A percentile compares a stretch with the other conserved stretches of the same genome.
Evolutionary conservation across 2,888 invertebrate species (phyloP).

Genomic region (Agrotis puta): DNA sequence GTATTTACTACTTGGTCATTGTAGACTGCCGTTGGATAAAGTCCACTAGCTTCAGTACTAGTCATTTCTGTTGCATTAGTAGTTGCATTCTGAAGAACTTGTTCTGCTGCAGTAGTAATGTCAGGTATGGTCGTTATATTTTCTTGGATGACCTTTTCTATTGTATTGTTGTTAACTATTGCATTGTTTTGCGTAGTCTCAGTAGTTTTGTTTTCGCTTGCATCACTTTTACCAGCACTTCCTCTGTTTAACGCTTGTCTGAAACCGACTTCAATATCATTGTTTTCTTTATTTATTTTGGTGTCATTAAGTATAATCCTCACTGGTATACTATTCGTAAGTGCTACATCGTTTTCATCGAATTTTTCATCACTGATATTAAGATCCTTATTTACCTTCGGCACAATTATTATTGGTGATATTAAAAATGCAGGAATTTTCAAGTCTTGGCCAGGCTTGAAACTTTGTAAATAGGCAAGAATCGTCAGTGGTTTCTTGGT

Average conservation of each 20-base stretch:
- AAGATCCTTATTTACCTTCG: slow-evolving; percentile 14
- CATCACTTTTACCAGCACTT: slow-evolving; percentile 23
- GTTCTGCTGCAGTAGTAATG: slow-evolving; percentile 24
- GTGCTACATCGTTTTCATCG: background rate
- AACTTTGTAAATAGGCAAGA: slow-evolving; percentile 30
- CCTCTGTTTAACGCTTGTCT: slow-evolving; percentile 69
- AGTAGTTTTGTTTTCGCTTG: background rate
- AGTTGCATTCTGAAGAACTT: slow-evolving; percentile 29
- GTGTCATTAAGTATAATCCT: slow-evolving; percentile 19
- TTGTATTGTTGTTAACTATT: background rate
- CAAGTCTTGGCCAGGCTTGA: slow-evolving; percentile 14
- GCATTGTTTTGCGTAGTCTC: background rate
- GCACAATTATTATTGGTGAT: slow-evolving; percentile 51
- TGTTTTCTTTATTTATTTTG: slow-evolving; percentile 46
- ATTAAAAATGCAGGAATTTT: slow-evolving; percentile 49
- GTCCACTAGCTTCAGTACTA: slow-evolving; percentile 45
- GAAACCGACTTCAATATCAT: slow-evolving; percentile 66
- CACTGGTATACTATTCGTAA: slow-evolving; percentile 12
- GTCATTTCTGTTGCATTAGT: slow-evolving; percentile 40
- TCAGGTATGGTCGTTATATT: slow-evolving; percentile 1
- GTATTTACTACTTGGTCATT: slow-evolving; percentile 54
- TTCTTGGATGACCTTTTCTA: background rate
- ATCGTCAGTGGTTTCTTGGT: slow-evolving; percentile 14
- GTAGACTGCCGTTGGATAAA: slow-evolving; percentile 54
- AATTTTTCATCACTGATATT: background rate